phyloP scores from a whole-genome alignment of 2,888 invertebrate genomes.

The Stenoptilia bipunctidactyla region DNA sequence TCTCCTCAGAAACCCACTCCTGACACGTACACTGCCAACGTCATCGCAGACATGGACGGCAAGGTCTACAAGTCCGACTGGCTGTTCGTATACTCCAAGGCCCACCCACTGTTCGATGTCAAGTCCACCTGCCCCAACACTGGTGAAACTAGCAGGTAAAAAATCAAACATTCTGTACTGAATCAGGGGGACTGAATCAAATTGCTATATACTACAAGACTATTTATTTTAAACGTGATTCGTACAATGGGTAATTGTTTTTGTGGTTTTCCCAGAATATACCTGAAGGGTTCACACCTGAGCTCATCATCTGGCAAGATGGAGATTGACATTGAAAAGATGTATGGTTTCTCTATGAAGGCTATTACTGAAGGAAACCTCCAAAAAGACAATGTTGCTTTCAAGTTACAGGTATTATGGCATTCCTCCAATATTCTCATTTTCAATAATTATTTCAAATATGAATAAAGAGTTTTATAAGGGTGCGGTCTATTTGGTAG shows the following conservation, averaged over 20 bases:
- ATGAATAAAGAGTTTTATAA: no score
- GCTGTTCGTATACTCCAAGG: conserved; percentile 62
- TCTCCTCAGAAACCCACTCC: conserved; percentile 38
- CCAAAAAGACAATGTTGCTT: conserved; percentile 74
- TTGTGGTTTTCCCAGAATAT: no score
- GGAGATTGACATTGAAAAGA: conserved; percentile 64
- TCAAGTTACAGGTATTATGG: conserved; percentile 65
- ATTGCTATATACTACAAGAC: no score
- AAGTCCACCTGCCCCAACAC: conserved; percentile 64
- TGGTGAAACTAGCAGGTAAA: conserved; percentile 40
- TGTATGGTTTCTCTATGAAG: conserved; percentile 66
- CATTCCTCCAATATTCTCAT: no score
- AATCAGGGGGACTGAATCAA: no score
- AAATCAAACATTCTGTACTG: no score
- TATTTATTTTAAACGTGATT: no score
- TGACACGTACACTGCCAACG: conserved; percentile 38
- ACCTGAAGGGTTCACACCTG: conserved; percentile 42
- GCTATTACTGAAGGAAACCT: conserved; percentile 66
- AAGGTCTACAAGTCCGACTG: conserved; percentile 69
- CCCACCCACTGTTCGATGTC: conserved; percentile 68
- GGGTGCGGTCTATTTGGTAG: no score
- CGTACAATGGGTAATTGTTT: no score
- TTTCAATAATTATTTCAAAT: no score
- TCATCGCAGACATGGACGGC: conserved; percentile 66
- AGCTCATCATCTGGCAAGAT: conserved; percentile 72